Evolutionary conservation across 2,797 vertebrate species (phyloP), one percentile per base, ranked within the genome.

Genomic region (Cottoperca gobio): DNA sequence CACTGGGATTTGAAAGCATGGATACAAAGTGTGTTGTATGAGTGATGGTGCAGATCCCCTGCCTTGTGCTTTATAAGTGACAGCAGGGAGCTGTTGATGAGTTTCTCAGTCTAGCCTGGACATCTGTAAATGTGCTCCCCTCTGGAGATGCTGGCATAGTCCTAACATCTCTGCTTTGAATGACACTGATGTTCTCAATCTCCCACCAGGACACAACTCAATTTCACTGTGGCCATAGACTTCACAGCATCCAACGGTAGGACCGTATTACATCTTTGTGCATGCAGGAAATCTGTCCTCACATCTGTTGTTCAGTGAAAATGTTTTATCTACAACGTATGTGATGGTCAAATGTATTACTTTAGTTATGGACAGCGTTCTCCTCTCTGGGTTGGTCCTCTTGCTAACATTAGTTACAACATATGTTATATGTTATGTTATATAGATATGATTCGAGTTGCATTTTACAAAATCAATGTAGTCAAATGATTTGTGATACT

Each of bases 191-290:
- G 31, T 69, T 45, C 23, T 85, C 42, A 2, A 31, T 88, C 54
- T 88, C 82, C 48, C 78, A 53, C 71, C 93, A 97, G 97, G 94
- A 97, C 97, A 0, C 97, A 97, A 90, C 92, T 97, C 88, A 97
- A 97, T 93, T 97, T 97, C 92, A 97, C 96, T 0, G 97, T 97
- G 37, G 97, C 97, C 82, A 97, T 97, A 33, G 97, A 97, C 94
- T 97, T 97, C 92, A 97, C 97, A 63, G 97, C 97, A 78, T 97
- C 97, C 76, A 97, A 97, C 2, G 97, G 97, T 97, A 92, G 95
- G 96, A 73, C 21, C 10, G 24, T 23, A 16, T 63, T 59, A 10
- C 37, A 1, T 62, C 24, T 33, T 33, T 45, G 39, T 81, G 70
- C 68, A 71, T 73, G 67, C 26, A 69, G 16, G 23, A 61, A 48